These are phyloP conservation scores for Endotricha flammealis DNA, from an alignment of 2,888 invertebrate species.

Conservation along the genomic window DNA sequence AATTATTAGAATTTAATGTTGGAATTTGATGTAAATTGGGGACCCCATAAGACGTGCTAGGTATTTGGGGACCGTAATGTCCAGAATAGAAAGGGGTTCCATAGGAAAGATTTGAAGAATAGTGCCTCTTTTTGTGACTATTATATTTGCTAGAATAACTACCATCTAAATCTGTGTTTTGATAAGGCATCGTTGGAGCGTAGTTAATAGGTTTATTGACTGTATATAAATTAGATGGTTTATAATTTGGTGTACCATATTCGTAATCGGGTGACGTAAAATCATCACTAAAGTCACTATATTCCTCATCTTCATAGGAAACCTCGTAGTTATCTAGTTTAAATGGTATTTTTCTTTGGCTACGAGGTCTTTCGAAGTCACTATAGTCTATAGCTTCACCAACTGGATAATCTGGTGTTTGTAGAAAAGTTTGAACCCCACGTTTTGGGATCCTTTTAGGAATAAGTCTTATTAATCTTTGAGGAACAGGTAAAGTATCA, in stretches of 20 bases:
- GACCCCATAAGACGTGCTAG: slow-evolving; percentile 28
- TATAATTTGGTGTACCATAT: slow-evolving; percentile 21
- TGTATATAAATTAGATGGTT: slow-evolving; percentile 20
- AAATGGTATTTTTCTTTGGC: slow-evolving; percentile 15
- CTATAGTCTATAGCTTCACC: slow-evolving; percentile 36
- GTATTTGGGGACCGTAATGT: slow-evolving; percentile 14
- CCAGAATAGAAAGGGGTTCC: slow-evolving; percentile 8
- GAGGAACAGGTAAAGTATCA: slow-evolving; percentile 33
- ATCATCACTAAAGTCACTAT: slow-evolving; percentile 33
- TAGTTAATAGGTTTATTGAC: slow-evolving; percentile 22
- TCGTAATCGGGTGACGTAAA: slow-evolving; percentile 33
- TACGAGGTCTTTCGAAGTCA: slow-evolving; percentile 24
- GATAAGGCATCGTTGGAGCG: slow-evolving; percentile 27
- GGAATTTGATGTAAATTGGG: slow-evolving; percentile 15
- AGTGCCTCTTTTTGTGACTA: slow-evolving; percentile 27
- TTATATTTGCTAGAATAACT: slow-evolving; percentile 31
- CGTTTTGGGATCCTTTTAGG: slow-evolving; percentile 14
- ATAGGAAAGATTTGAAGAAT: slow-evolving; percentile 17
- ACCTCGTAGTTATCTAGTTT: slow-evolving; percentile 23
- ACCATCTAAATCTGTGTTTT: slow-evolving; percentile 27
- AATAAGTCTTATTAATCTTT: slow-evolving; percentile 26
- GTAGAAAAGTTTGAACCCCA: slow-evolving; percentile 33
- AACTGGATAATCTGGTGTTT: slow-evolving; percentile 35
- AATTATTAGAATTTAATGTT: too few species aligned
- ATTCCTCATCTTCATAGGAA: slow-evolving; percentile 33